Conservation (phyloP, 2,888 invertebrate genomes). For the Diarsia dahlii region DNA sequence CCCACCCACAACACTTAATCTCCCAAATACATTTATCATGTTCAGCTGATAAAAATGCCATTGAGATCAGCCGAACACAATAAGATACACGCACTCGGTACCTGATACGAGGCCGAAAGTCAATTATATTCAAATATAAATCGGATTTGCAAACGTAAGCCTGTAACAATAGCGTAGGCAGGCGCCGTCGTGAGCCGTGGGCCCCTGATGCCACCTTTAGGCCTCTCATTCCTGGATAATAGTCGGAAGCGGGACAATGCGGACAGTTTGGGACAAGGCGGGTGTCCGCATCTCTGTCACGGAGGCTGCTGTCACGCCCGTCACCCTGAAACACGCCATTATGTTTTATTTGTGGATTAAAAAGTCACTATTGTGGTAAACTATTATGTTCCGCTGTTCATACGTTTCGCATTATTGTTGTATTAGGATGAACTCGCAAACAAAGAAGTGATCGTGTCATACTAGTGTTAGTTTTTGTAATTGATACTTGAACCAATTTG, state of each 20-base stretch:
- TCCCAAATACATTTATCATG: constrained; percentile 89
- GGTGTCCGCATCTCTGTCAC: constrained; percentile 63
- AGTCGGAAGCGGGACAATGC: constrained; percentile 73
- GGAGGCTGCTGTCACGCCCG: constrained; percentile 67
- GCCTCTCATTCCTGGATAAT: constrained; percentile 73
- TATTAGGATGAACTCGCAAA: constrained; percentile 33
- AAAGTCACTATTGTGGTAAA: constrained; percentile 74
- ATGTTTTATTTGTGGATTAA: constrained; percentile 78
- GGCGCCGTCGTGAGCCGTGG: constrained; percentile 72
- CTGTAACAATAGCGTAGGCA: constrained; percentile 85
- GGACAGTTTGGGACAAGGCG: constrained; percentile 71
- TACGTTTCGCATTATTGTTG: constrained; percentile 61
- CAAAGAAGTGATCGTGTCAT: constrained; percentile 26
- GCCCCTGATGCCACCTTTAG: constrained; percentile 72
- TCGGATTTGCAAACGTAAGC: constrained; percentile 90
- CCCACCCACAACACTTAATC: constrained; percentile 86
- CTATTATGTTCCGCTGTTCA: constrained; percentile 64
- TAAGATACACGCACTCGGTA: constrained; percentile 84
- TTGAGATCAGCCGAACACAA: constrained; percentile 88
- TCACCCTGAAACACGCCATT: constrained; percentile 69
- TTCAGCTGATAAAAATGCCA: constrained; percentile 89
- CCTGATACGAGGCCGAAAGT: constrained; percentile 88
- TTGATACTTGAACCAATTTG: constrained; percentile 41
- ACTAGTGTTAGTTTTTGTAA: constrained; percentile 45
- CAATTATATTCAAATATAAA: constrained; percentile 91